Conservation (phyloP, 2,113 vertebrate species). For the Onychostoma macrolepis region DNA sequence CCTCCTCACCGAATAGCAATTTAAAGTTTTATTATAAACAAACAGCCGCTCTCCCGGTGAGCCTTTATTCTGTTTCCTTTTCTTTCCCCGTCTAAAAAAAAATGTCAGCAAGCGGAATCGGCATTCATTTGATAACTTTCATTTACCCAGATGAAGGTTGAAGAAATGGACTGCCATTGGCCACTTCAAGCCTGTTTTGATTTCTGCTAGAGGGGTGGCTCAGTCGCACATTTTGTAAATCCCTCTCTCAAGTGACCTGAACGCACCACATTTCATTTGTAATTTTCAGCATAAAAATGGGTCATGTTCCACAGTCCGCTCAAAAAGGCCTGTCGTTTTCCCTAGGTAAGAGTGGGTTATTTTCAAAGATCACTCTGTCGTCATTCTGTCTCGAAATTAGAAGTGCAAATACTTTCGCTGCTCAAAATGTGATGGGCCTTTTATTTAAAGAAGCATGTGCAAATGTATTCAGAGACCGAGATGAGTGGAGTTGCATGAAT, state of each 20-base stretch:
- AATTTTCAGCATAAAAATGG: constrained; percentile 17
- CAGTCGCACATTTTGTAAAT: neutral
- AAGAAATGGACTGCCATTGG: neutral
- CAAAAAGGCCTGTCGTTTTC: neutral
- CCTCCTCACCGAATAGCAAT: constrained; percentile 17
- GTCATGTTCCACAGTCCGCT: constrained; percentile 28
- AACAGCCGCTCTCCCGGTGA: constrained; percentile 30
- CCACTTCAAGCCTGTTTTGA: constrained; percentile 20
- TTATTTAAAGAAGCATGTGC: neutral
- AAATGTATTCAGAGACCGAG: neutral
- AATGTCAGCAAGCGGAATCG: neutral
- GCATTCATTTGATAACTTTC: neutral
- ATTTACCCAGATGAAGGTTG: neutral
- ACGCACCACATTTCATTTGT: constrained; percentile 29
- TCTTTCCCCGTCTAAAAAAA: neutral
- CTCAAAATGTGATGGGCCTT: neutral
- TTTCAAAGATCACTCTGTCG: constrained; percentile 17
- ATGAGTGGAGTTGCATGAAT: neutral
- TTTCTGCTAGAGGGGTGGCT: constrained; percentile 6
- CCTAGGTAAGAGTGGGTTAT: neutral
- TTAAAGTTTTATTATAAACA: constrained; percentile 36
- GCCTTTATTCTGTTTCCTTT: constrained; percentile 2
- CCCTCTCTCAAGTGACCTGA: neutral
- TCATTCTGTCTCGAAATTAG: neutral
- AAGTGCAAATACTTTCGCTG: neutral